phyloP scores from a whole-genome alignment of 2,888 invertebrate species.

The Tetragnatha montana region DNA sequence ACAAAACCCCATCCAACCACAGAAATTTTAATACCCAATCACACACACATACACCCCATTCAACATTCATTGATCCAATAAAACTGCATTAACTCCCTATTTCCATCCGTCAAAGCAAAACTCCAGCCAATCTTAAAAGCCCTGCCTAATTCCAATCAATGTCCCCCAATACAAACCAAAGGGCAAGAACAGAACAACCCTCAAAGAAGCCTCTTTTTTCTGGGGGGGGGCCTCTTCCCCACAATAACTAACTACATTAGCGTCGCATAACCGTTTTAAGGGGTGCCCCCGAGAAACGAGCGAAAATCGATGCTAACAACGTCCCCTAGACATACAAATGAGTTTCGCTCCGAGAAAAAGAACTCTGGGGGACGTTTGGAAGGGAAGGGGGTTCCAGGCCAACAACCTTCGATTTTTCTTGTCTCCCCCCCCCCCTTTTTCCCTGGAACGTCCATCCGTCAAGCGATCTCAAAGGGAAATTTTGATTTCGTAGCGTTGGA shows the following conservation, averaged over 20 bases:
- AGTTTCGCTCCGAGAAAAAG: slow-evolving; percentile 43
- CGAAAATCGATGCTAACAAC: slow-evolving; percentile 68
- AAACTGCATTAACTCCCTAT: no score
- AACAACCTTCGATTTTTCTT: slow-evolving; percentile 48
- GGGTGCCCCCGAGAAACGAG: slow-evolving; percentile 34
- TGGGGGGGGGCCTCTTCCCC: background rate
- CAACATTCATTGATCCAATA: no score
- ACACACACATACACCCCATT: no score
- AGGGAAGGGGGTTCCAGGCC: slow-evolving; percentile 25
- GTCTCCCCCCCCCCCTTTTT: slow-evolving; percentile 5
- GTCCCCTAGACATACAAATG: slow-evolving; percentile 59
- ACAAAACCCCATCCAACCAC: no score
- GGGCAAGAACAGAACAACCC: background rate
- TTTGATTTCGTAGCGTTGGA: slow-evolving; percentile 33
- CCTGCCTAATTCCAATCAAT: slow-evolving; percentile 40
- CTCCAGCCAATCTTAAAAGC: slow-evolving; percentile 27
- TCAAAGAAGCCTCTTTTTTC: background rate
- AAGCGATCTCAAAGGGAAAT: slow-evolving; percentile 31
- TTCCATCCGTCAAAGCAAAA: background rate
- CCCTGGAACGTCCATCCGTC: slow-evolving; percentile 37
- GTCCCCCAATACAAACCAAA: slow-evolving; percentile 18
- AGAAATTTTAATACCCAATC: no score
- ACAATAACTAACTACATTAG: slow-evolving; percentile 68
- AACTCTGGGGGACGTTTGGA: slow-evolving; percentile 3
- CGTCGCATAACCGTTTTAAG: slow-evolving; percentile 61